A percentile compares a stretch with the other conserved stretches of the same genome.
Evolutionary conservation across 2,797 vertebrate species (phyloP).

Genomic region (Clarias fuscus): DNA sequence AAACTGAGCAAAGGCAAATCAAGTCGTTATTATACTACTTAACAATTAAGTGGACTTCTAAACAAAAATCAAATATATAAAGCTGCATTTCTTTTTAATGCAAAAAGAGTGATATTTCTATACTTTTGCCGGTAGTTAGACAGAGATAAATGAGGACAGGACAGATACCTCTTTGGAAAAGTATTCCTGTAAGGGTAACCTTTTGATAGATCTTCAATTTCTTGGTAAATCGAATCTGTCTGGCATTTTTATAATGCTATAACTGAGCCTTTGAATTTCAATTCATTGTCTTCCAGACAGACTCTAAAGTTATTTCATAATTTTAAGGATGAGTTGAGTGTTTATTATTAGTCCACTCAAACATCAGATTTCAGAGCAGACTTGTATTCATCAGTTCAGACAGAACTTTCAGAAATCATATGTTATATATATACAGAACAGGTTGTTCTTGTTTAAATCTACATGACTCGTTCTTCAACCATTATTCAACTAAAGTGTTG

Average conservation of each 20-base stretch:
- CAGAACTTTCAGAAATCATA: neutral
- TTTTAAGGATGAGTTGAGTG: neutral
- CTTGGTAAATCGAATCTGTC: conserved; percentile 7
- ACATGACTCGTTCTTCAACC: neutral
- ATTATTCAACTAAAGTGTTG: neutral
- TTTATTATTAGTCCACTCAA: neutral
- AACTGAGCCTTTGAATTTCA: conserved; percentile 12
- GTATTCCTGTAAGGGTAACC: conserved; percentile 17
- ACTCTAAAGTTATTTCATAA: neutral
- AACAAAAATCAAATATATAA: too few relatives aligned
- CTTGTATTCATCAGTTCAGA: neutral
- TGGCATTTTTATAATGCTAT: conserved; percentile 5
- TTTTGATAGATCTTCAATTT: conserved; percentile 4
- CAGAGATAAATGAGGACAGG: neutral
- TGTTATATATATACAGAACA: neutral
- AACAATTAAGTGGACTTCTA: neutral
- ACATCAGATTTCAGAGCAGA: neutral
- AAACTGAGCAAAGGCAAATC: neutral
- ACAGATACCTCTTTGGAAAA: neutral
- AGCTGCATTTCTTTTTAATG: neutral
- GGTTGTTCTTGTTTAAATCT: neutral
- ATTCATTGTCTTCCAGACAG: conserved; percentile 13
- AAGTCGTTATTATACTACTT: neutral
- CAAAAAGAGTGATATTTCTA: neutral
- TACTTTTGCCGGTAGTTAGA: neutral